Evolutionary conservation across 2,888 invertebrate genomes (phyloP).

Genomic region (Trissolcus japonicus): DNA sequence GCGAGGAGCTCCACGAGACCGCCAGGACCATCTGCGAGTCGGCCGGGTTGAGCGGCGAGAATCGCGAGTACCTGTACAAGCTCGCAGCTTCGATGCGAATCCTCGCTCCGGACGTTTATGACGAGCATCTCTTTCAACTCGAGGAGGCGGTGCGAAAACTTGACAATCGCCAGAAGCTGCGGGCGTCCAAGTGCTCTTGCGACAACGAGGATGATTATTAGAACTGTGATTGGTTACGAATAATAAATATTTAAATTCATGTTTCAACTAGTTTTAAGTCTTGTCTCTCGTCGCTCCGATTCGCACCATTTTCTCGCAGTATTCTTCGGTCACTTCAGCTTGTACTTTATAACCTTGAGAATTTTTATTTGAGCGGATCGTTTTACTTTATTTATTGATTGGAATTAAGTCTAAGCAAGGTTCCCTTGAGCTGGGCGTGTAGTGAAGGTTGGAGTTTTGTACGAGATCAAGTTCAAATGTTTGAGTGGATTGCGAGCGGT

Average conservation of each 20-base stretch:
- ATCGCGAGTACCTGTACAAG: slow-evolving; percentile 93
- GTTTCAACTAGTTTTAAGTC: too few relatives aligned
- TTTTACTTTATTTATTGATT: too few relatives aligned
- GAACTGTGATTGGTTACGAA: neutral
- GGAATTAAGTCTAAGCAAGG: too few relatives aligned
- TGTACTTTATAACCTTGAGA: neutral
- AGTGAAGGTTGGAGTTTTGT: neutral
- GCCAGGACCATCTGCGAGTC: slow-evolving; percentile 86
- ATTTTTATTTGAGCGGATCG: too few relatives aligned
- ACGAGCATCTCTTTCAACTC: slow-evolving; percentile 86
- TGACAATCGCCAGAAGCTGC: slow-evolving; percentile 51
- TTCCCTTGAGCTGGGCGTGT: too few relatives aligned
- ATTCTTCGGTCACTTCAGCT: neutral
- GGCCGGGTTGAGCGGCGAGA: slow-evolving; percentile 91
- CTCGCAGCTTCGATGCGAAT: slow-evolving; percentile 87
- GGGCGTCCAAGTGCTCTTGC: slow-evolving; percentile 20
- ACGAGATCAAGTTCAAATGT: too few relatives aligned
- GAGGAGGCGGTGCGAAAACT: slow-evolving; percentile 80
- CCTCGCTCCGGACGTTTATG: slow-evolving; percentile 84
- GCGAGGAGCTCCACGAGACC: slow-evolving; percentile 82
- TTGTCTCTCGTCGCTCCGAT: neutral
- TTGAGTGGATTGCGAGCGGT: too few relatives aligned
- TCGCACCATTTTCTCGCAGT: neutral
- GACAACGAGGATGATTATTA: neutral
- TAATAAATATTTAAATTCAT: too few relatives aligned